phyloP scores from a whole-genome alignment of 2,113 vertebrate species.

The Equus quagga region DNA sequence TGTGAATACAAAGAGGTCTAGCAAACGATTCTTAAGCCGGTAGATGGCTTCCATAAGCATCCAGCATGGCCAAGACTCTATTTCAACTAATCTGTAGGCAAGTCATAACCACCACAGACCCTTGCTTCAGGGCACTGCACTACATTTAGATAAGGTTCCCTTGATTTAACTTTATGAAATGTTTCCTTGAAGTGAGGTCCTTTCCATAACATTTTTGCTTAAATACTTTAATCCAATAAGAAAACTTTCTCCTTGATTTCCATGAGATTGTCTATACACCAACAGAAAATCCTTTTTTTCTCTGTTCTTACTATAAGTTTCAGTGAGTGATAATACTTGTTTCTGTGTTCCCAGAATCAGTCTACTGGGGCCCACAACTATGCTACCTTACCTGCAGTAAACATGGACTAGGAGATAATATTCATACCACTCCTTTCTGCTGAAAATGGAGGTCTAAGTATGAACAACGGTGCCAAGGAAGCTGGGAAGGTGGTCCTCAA shows the following conservation, averaged over 20 bases:
- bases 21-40: not conserved
- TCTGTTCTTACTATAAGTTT: not conserved
- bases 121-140: fast-evolving
- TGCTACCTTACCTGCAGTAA: not conserved
- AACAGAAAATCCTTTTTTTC: not conserved
- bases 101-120: not conserved
- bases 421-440: not conserved
- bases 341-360: not conserved
- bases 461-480: not conserved
- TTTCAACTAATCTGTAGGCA: not conserved
- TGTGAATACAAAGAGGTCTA: not conserved
- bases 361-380: not conserved
- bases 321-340: not conserved
- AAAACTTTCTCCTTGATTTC: not conserved
- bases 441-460: not conserved
- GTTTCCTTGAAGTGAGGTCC: not conserved
- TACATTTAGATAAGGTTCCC: not conserved
- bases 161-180: not conserved
- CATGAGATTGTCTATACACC: not conserved
- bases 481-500: not conserved
- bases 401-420: not conserved
- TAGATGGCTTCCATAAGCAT: not conserved
- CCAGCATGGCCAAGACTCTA: not conserved
- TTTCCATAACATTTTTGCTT: not conserved
- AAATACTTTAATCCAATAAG: not conserved